Evolutionary conservation across 2,888 invertebrate species (phyloP), one percentile per base, ranked within the genome.

Genomic region (Noctua fimbriata): DNA sequence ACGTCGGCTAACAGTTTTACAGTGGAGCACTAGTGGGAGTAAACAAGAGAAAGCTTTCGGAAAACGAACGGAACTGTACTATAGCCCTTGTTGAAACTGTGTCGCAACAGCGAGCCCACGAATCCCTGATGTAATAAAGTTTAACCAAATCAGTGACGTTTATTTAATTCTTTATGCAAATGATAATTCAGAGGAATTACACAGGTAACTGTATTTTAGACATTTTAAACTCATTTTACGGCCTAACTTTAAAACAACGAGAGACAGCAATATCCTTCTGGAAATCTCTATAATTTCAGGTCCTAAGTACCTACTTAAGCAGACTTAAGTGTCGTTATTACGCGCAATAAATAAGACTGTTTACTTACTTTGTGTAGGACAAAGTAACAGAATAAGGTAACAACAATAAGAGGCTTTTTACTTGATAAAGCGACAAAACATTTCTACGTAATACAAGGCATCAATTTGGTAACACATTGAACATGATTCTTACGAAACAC

Each of bases 251-350:
- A 67, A 71, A 67, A 84, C 49, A 70, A 55, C 63, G 36, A 6
- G n/a, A 79, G 14, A 72, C 32, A 36, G 58, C 16, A 78, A 67
- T 87, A 65, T 78, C 21, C 36, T 86, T 76, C 44, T 83, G 69
- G 69, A 76, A 87, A 87, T 81, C 77, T 79, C 63, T 69, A 74
- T 79, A 81, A 81, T 79, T 88, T 83, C 52, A 58, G 70, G 52
- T 66, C 69, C 66, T 74, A 87, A 87, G 88, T 79, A 86, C 73
- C 49, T 78, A 73, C 71, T 87, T 79, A 76, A 65, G 69, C 24
- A 82, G 76, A 65, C 69, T 83, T 82, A 65, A 85, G 73, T 87
- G 80, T 81, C 76, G 73, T 83, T 88, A 86, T 88, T 81, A 76
- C 72, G 70, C 52, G 70, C 67, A 60, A 86, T 87, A 87, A 86